Percentiles rank a stretch among this genome's conserved stretches.
phyloP scores from a whole-genome alignment of 2,113 vertebrate genomes.

The Cygnus buccinator region DNA sequence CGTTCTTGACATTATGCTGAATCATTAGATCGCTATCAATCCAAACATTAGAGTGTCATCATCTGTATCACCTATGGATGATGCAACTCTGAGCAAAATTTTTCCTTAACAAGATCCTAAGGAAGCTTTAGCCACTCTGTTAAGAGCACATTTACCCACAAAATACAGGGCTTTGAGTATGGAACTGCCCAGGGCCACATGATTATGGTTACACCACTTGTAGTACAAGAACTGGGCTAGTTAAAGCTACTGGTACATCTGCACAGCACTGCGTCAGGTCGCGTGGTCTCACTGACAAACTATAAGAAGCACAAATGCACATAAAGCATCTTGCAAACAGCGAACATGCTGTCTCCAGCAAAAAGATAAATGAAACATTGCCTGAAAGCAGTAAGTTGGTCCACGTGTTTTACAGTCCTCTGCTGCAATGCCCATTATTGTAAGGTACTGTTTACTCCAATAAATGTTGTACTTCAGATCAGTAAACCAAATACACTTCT shows the following conservation, averaged over 20 bases:
- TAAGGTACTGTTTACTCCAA: not conserved
- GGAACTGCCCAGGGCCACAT: not conserved
- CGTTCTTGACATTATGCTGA: not conserved
- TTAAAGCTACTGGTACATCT: not conserved
- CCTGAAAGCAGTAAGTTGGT: not conserved
- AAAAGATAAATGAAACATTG: not conserved
- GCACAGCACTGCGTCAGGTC: accelerated
- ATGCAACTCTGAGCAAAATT: not conserved
- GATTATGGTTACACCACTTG: not conserved
- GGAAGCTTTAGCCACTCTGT: not conserved
- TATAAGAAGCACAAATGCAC: not conserved
- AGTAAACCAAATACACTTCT: not conserved
- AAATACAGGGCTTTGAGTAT: not conserved
- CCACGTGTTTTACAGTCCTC: not conserved
- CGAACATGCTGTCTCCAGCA: not conserved
- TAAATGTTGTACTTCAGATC: not conserved
- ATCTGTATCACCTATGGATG: not conserved
- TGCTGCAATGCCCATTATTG: not conserved
- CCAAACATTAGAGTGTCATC: not conserved
- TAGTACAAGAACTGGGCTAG: not conserved
- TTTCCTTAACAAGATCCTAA: not conserved
- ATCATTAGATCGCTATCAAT: not conserved
- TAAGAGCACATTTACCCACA: not conserved
- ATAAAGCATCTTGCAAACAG: not conserved
- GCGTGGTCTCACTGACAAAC: not conserved